phyloP scores from a whole-genome alignment of 1,140 invertebrate species.

The Probaryconus sp. region DNA sequence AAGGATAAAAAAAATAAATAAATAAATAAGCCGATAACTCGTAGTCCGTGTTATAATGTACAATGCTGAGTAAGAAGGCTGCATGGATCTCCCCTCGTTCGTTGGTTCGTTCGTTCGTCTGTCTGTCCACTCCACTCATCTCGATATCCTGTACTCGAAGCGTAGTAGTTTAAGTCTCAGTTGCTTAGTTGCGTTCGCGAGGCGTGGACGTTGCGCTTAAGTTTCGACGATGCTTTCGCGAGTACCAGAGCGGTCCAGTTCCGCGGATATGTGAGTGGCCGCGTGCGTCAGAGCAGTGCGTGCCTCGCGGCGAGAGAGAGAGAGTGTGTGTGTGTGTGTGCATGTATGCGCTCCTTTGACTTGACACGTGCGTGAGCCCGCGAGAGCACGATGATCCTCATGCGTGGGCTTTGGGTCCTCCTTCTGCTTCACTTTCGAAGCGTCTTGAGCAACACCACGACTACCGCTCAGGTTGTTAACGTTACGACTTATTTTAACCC shows the following conservation, averaged over 20 bases:
- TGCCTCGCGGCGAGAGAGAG: constrained; percentile 10
- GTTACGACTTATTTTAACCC: no score
- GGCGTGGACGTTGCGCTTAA: constrained; percentile 34
- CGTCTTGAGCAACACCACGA: constrained; percentile 11
- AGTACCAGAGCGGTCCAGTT: constrained; percentile 39
- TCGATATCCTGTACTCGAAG: constrained; percentile 41
- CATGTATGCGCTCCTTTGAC: constrained; percentile 40
- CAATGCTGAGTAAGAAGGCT: constrained; percentile 6
- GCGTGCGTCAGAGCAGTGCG: constrained; percentile 11
- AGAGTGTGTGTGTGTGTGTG: constrained; percentile 13
- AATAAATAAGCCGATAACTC: constrained; percentile 10
- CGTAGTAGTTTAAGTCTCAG: constrained; percentile 55
- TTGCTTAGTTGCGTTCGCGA: constrained; percentile 70
- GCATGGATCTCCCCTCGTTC: constrained; percentile 25
- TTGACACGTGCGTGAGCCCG: constrained; percentile 50
- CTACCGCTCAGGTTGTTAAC: constrained; percentile 36
- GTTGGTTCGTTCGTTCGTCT: constrained; percentile 1
- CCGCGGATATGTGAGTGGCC: constrained; percentile 59
- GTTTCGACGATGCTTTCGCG: constrained; percentile 35
- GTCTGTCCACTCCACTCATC: constrained; percentile 31
- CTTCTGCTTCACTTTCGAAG: constrained; percentile 26
- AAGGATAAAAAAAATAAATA: background rate
- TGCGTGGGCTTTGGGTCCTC: constrained; percentile 41
- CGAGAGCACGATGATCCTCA: constrained; percentile 43
- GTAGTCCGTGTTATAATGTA: constrained; percentile 27